Conservation (phyloP, 1,140 invertebrate genomes). For the Ceratoteleas bidentatus region DNA sequence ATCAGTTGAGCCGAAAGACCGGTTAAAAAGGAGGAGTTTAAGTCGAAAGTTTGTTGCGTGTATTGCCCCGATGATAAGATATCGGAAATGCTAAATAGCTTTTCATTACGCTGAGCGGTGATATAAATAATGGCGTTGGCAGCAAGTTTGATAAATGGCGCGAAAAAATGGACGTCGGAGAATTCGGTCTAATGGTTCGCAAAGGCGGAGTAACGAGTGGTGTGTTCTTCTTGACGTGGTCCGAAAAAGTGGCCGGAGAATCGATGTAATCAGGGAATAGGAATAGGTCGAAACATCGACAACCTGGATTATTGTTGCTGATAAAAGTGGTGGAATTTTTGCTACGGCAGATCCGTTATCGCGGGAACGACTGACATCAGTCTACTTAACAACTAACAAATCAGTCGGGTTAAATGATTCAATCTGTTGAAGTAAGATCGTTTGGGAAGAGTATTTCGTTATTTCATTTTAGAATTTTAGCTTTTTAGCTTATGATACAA, state of each 20-base stretch:
- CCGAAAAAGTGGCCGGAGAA: not conserved
- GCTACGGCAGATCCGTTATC: not conserved
- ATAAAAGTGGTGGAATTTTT: not conserved
- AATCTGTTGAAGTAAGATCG: too few species aligned
- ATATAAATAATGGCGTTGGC: conserved; percentile 29
- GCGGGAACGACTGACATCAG: not conserved
- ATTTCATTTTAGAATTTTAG: too few species aligned
- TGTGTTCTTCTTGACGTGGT: not conserved
- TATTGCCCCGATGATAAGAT: conserved; percentile 29
- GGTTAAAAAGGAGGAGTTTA: conserved; percentile 38
- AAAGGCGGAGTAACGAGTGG: not conserved
- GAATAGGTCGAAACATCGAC: not conserved
- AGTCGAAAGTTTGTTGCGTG: conserved; percentile 47
- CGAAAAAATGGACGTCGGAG: conserved; percentile 9
- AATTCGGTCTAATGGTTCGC: not conserved
- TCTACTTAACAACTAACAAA: too few species aligned
- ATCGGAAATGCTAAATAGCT: conserved; percentile 40
- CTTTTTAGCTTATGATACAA: too few species aligned
- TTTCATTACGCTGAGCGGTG: conserved; percentile 22
- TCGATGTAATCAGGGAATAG: not conserved
- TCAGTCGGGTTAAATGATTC: too few species aligned
- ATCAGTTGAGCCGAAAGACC: conserved; percentile 8
- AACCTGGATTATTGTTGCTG: not conserved
- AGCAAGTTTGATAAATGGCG: conserved; percentile 25
- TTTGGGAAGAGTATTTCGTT: too few species aligned